Conservation (phyloP, 2,888 invertebrate species). For the Platycnemis pennipes region DNA sequence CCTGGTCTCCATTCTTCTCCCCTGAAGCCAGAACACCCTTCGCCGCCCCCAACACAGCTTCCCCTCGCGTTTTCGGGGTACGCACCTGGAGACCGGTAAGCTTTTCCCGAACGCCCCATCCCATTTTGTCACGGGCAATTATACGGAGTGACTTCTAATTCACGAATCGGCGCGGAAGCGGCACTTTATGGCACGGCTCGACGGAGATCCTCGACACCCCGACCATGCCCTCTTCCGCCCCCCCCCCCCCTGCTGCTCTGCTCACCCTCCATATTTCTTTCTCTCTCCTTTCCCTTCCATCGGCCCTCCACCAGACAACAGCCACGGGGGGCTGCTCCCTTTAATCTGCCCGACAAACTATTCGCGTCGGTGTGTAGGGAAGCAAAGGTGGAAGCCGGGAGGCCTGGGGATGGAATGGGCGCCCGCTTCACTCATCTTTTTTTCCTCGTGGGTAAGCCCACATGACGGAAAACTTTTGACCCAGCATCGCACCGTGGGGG, state of each 20-base stretch:
- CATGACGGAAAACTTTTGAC: neutral
- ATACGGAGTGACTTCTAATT: constrained; percentile 10
- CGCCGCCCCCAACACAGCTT: too few relatives aligned
- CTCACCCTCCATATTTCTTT: too few relatives aligned
- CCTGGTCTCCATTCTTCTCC: too few relatives aligned
- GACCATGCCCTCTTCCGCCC: too few relatives aligned
- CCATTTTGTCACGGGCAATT: constrained; percentile 42
- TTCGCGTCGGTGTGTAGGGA: neutral
- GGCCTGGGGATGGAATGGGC: neutral
- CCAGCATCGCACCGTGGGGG: too few relatives aligned
- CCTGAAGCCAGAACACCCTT: too few relatives aligned
- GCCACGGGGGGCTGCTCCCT: neutral
- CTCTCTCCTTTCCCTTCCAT: neutral
- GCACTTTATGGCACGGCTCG: neutral
- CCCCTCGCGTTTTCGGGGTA: neutral
- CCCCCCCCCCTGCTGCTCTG: neutral
- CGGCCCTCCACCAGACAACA: too few relatives aligned
- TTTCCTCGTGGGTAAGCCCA: neutral
- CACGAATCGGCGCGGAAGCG: neutral
- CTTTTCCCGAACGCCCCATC: neutral
- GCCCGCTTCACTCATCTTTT: neutral
- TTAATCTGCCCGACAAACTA: neutral
- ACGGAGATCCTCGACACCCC: neutral
- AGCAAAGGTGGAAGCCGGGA: neutral
- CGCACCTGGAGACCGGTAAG: neutral